phyloP scores from a whole-genome alignment of 2,113 vertebrate genomes.

The Apodemus sylvaticus region DNA sequence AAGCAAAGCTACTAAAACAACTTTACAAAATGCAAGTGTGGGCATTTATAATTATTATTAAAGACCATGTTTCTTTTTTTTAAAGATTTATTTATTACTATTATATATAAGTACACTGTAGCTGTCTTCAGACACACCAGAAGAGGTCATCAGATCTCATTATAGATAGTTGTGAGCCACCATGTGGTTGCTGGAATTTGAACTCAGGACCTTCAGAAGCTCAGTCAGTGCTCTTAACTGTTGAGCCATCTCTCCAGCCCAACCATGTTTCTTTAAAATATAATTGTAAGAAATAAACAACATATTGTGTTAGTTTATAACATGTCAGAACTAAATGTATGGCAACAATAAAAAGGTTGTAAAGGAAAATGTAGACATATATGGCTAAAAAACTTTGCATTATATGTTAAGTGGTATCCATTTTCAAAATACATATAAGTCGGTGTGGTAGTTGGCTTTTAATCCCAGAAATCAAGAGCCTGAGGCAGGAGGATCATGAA shows the following conservation, averaged over 20 bases:
- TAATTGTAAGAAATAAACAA: not conserved
- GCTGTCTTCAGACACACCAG: no score
- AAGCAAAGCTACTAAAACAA: not conserved
- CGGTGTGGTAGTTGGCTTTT: not conserved
- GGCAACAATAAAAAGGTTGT: not conserved
- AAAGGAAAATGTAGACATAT: not conserved
- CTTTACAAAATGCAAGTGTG: not conserved
- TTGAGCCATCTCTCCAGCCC: no score
- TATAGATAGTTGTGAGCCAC: no score
- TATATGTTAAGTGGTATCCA: not conserved
- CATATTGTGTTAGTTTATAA: not conserved
- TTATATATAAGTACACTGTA: no score
- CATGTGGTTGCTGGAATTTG: no score
- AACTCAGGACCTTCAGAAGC: no score
- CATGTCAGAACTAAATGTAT: not conserved
- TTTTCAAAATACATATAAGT: not conserved
- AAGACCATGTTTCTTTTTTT: not conserved
- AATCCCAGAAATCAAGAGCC: not conserved
- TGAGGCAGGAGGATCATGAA: not conserved
- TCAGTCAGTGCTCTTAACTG: no score
- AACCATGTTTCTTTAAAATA: not conserved
- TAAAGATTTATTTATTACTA: no score
- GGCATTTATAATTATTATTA: not conserved
- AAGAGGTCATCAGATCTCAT: no score
- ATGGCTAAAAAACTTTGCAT: not conserved